Percentiles rank a stretch among this genome's conserved stretches.
Evolutionary conservation across 2,113 vertebrate species (phyloP).

Genomic region (Chamaetylas fuelleborni): DNA sequence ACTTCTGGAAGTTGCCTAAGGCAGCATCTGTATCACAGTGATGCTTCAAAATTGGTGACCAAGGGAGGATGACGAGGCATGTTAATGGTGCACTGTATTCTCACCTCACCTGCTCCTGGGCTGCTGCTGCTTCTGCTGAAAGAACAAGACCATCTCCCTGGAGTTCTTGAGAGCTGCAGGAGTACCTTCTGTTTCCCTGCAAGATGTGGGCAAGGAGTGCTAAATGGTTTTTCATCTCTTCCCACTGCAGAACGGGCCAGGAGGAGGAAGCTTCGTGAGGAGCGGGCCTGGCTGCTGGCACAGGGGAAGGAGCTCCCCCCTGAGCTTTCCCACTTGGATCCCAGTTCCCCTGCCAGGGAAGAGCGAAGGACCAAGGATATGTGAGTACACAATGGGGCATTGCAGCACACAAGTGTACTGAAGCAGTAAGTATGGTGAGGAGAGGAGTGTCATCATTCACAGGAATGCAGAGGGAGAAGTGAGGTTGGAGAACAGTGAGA

Average conservation of each 20-base stretch:
- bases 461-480: neutral
- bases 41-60: neutral
- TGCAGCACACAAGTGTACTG: rapidly evolving
- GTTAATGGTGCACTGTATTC: neutral
- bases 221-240: neutral
- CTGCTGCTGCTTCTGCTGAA: neutral
- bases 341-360: constrained; percentile 83
- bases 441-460: neutral
- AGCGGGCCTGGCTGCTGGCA: constrained; percentile 90
- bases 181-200: neutral
- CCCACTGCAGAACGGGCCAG: constrained; percentile 85
- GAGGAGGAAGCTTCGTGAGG: constrained; percentile 91
- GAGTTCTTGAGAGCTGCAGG: neutral
- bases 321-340: constrained; percentile 89
- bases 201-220: neutral
- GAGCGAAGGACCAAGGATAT: constrained; percentile 84
- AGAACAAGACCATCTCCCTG: neutral
- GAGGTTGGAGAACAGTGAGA: neutral
- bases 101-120: neutral
- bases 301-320: constrained; percentile 92
- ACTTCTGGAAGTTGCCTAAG: neutral
- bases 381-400: constrained; percentile 74
- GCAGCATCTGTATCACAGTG: neutral
- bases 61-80: neutral
- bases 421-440: neutral